Conservation (phyloP, 2,113 vertebrate genomes). For the Dermatemys mawii region DNA sequence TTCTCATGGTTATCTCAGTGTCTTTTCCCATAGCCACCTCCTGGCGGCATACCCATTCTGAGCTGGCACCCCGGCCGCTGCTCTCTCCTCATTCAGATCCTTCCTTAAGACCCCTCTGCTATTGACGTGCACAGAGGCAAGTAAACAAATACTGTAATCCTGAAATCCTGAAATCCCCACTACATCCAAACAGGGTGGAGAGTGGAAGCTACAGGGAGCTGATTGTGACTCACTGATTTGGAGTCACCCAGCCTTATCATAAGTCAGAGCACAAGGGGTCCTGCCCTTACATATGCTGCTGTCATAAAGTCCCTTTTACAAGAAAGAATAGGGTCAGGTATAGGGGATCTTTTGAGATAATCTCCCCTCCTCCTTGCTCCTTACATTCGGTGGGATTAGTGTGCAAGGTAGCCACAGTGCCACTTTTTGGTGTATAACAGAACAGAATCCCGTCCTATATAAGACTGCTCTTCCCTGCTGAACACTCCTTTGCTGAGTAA, state of each 20-base stretch:
- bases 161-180: no score
- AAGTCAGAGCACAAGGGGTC: not conserved
- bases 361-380: not conserved
- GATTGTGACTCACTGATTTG: not conserved
- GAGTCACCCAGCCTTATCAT: not conserved
- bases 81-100: not conserved
- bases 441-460: accelerated
- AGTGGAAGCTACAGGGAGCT: not conserved
- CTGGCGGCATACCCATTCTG: not conserved
- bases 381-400: not conserved
- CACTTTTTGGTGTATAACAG: not conserved
- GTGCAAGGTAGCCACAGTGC: not conserved
- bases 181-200: not conserved
- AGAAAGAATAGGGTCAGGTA: not conserved
- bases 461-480: not conserved
- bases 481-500: not conserved
- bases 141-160: not conserved
- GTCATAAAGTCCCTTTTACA: not conserved
- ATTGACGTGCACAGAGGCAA: not conserved
- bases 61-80: not conserved
- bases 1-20: not conserved
- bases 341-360: not conserved
- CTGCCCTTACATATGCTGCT: not conserved
- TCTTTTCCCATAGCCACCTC: not conserved
- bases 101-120: not conserved